phyloP scores from a whole-genome alignment of 2,113 vertebrate genomes.

The Vulpes lagopus region DNA sequence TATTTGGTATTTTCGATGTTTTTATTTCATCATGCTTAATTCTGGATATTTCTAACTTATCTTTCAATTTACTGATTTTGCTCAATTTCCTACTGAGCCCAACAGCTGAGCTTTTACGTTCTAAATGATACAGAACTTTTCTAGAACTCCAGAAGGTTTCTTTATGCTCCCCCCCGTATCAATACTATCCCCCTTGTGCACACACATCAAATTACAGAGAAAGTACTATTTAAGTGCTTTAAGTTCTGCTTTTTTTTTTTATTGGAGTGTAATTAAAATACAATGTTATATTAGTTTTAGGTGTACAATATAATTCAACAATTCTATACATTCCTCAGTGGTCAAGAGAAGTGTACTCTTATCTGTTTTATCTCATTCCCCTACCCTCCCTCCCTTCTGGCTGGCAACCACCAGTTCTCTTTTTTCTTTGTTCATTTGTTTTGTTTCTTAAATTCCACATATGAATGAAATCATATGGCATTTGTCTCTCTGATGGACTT shows the following conservation, averaged over 20 bases:
- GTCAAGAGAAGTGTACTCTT: not conserved
- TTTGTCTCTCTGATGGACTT: not conserved
- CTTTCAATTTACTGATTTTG: not conserved
- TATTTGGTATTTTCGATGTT: not conserved
- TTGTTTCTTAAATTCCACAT: not conserved
- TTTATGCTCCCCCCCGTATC: not conserved
- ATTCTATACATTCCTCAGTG: not conserved
- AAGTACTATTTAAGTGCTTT: not conserved
- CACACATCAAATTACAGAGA: not conserved
- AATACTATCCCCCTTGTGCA: not conserved
- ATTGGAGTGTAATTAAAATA: not conserved
- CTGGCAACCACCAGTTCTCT: not conserved
- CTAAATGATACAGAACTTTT: not conserved
- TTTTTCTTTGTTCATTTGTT: not conserved
- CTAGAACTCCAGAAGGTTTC: not conserved
- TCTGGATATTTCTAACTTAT: conserved; percentile 2
- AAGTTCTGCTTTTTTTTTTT: not conserved
- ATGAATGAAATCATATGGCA: not conserved
- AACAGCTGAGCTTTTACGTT: not conserved
- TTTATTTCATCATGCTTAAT: conserved; percentile 17
- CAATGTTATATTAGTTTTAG: not conserved
- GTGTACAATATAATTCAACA: not conserved
- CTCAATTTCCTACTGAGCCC: not conserved
- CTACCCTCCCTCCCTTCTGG: not conserved
- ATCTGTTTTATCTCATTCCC: not conserved